Evolutionary conservation across 2,888 invertebrate genomes (phyloP), one percentile per base, ranked within the genome.

Genomic region (Drosophila incognita): DNA sequence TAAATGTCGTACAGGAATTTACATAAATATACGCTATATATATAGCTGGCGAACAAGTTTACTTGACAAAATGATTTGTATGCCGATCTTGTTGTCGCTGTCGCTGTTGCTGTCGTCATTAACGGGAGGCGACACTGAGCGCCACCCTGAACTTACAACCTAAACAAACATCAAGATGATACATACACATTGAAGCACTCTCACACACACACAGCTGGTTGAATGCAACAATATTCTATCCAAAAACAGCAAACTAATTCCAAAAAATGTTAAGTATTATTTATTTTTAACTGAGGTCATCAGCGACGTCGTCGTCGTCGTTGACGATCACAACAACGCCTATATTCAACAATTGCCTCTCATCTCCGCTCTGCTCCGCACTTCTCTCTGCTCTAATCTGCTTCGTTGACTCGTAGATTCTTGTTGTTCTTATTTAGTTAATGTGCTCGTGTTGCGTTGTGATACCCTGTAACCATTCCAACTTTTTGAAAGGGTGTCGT

Each of bases 271-370:
- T 89, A 89, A 81, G 89, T 88, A 89, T 89, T 89, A 90, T 86
- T 90, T 87, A 87, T 90, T 87, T 87, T 85, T 90, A 87, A 89
- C 89, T 87, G 90, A 87, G 87, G 87, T 87, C 87, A 87, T 89
- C 90, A 79, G 62, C 89, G 79, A 58, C 65, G 67, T 60, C 64
- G 74, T 52, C 65, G 73, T 58, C 69, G 42, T 6, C 67, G 74
- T 38, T 53, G 76, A 63, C 80, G 49, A 83, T 88, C 88, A 88
- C 81, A 78, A 31, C 72, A 72, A 48, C 71, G 56, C 56, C 63
- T 56, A 59, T 59, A 62, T 60, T 75, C 59, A 65, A 42, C 58
- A 54, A 46, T 46, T 11, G 21, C 15, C 49, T 35, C 33, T 27
- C 27, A 35, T 35, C 40, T 52, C 24, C 35, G 31, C 40, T 10